phyloP scores from a whole-genome alignment of 2,888 invertebrate genomes.

The Chalcis sispes region DNA sequence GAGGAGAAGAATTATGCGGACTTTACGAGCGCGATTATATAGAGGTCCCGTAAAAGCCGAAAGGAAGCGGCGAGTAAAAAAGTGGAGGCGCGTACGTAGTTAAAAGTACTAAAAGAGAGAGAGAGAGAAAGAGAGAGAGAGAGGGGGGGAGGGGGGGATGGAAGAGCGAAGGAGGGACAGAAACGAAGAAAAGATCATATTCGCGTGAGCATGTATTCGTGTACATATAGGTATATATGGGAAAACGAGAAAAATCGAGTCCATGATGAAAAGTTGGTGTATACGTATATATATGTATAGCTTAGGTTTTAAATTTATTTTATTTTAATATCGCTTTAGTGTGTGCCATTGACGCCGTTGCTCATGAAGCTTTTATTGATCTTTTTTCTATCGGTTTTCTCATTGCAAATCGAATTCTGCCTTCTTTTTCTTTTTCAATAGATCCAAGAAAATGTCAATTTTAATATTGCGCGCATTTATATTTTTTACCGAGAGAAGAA shows the following conservation, averaged over 20 bases:
- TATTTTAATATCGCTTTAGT: constrained; percentile 24
- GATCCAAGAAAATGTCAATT: no score
- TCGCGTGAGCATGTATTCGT: neutral
- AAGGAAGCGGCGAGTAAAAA: no score
- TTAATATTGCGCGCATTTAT: no score
- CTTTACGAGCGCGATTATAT: constrained; percentile 28
- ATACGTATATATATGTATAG: no score
- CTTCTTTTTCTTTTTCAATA: no score
- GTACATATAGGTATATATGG: no score
- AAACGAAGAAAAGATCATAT: constrained; percentile 20
- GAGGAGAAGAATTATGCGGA: neutral
- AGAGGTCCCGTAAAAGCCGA: neutral
- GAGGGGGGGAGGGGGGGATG: neutral
- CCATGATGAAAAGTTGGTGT: neutral
- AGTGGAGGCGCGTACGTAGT: no score
- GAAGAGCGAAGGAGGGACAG: constrained; percentile 1
- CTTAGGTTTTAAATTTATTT: constrained; percentile 2
- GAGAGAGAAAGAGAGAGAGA: neutral
- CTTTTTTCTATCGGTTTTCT: no score
- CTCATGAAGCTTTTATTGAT: constrained; percentile 1
- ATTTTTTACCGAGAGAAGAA: no score
- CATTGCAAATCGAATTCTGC: no score
- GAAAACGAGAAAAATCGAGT: constrained; percentile 11
- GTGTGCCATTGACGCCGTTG: neutral
- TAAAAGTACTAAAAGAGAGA: neutral